Conservation (phyloP, 2,888 invertebrate species). For the Terebella lapidaria region DNA sequence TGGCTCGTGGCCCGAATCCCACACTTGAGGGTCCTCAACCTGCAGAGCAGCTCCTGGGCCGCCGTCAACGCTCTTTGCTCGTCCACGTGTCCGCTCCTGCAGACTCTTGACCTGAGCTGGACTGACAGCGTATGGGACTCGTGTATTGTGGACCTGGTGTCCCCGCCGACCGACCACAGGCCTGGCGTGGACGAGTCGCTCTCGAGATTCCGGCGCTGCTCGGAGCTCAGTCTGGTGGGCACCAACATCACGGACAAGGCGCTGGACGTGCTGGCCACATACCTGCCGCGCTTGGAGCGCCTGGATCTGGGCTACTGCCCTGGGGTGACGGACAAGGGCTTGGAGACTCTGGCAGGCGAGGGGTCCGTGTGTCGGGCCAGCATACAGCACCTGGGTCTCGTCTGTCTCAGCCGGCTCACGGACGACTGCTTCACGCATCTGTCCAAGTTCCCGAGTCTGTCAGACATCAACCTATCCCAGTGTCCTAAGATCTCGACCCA, state of each 20-base stretch:
- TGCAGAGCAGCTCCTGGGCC: slow-evolving; percentile 67
- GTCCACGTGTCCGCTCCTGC: slow-evolving; percentile 73
- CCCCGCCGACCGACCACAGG: slow-evolving; percentile 79
- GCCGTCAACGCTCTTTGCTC: slow-evolving; percentile 76
- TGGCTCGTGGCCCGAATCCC: slow-evolving; percentile 87
- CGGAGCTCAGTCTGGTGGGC: slow-evolving; percentile 73
- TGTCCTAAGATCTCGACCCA: not conserved
- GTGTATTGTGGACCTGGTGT: slow-evolving; percentile 76
- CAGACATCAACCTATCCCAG: not conserved
- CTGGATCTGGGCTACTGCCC: slow-evolving; percentile 77
- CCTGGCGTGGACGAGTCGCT: slow-evolving; percentile 69
- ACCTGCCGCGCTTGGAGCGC: slow-evolving; percentile 59
- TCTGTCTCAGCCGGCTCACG: not conserved
- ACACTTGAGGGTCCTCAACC: slow-evolving; percentile 72
- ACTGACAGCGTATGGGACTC: slow-evolving; percentile 80
- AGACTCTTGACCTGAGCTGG: slow-evolving; percentile 74
- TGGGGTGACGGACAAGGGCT: slow-evolving; percentile 12
- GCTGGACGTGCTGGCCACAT: slow-evolving; percentile 56
- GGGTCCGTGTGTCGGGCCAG: not conserved
- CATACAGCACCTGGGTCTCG: not conserved
- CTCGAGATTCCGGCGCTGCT: slow-evolving; percentile 72
- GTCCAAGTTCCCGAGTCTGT: not conserved
- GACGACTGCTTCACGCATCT: not conserved
- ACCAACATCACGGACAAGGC: slow-evolving; percentile 88
- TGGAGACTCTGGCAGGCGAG: slow-evolving; percentile 11